Evolutionary conservation across 2,113 vertebrate genomes (phyloP).

Genomic region (Plecotus auritus): DNA sequence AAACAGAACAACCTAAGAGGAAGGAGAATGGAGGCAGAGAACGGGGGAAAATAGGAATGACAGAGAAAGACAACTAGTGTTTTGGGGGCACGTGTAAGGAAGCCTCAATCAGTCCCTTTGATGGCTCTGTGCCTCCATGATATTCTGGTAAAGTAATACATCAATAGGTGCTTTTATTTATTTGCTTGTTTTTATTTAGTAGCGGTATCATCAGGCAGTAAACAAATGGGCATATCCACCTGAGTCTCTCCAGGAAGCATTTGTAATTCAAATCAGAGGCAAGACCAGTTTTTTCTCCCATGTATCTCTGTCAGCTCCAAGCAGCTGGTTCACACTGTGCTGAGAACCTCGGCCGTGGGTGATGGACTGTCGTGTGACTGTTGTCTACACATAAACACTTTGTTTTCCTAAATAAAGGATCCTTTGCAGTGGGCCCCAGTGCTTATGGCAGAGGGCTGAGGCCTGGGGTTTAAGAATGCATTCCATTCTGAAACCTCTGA

Average conservation of each 20-base stretch:
- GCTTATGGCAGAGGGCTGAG: neutral
- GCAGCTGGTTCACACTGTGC: neutral
- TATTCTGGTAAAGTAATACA: neutral
- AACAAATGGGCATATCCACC: conserved; percentile 20
- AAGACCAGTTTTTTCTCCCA: neutral
- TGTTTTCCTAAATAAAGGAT: conserved; percentile 6
- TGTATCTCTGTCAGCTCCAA: conserved; percentile 29
- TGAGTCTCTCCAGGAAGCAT: conserved; percentile 30
- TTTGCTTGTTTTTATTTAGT: conserved; percentile 32
- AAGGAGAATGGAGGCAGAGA: neutral
- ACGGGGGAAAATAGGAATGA: neutral
- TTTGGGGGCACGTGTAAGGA: neutral
- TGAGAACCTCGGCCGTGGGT: neutral
- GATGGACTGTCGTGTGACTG: neutral
- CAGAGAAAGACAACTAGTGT: neutral
- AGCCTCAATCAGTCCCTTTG: neutral
- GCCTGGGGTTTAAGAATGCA: neutral
- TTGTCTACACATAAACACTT: neutral
- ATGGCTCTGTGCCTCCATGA: neutral
- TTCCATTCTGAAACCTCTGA: neutral
- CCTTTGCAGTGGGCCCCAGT: neutral
- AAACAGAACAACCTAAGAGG: neutral
- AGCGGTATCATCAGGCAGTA: conserved; percentile 11
- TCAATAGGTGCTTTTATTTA: neutral
- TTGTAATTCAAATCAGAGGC: conserved; percentile 47